These are phyloP conservation scores for Himalopsyche kuldschensis DNA, from an alignment of 2,888 invertebrate genomes.

Conservation along the genomic window DNA sequence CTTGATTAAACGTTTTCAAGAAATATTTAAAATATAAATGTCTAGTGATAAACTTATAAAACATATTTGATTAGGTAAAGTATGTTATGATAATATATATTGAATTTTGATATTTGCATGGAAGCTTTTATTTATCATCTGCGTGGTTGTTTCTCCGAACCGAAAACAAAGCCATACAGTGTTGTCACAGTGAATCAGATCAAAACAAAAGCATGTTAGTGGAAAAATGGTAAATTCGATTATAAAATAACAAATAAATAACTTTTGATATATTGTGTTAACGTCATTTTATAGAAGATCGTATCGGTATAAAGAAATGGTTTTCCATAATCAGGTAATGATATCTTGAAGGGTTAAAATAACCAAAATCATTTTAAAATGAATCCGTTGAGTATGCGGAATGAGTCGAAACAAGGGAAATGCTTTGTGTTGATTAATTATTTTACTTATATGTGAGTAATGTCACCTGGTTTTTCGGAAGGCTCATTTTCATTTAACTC, in stretches of 20 bases:
- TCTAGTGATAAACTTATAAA: too few relatives aligned
- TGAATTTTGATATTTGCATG: too few relatives aligned
- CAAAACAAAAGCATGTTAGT: background rate
- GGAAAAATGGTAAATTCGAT: background rate
- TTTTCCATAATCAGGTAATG: too few relatives aligned
- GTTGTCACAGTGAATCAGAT: slow-evolving; percentile 1
- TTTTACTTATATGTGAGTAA: background rate
- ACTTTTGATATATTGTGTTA: background rate
- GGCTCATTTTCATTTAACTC: background rate
- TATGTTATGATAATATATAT: too few relatives aligned
- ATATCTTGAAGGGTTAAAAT: too few relatives aligned
- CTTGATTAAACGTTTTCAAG: too few relatives aligned
- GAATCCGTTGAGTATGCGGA: too few relatives aligned
- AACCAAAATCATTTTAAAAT: too few relatives aligned
- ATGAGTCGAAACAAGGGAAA: background rate
- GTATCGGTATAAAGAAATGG: background rate
- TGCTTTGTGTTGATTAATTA: background rate
- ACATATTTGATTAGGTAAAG: too few relatives aligned
- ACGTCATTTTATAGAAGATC: too few relatives aligned
- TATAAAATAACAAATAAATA: background rate
- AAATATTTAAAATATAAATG: too few relatives aligned
- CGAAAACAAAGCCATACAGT: background rate
- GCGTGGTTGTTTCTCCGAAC: background rate
- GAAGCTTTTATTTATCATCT: too few relatives aligned
- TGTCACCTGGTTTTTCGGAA: background rate